Percentiles rank a stretch among this genome's conserved stretches.
These are phyloP conservation scores for Netelia melanura DNA, from an alignment of 2,888 invertebrate genomes.

Conservation along the genomic window DNA sequence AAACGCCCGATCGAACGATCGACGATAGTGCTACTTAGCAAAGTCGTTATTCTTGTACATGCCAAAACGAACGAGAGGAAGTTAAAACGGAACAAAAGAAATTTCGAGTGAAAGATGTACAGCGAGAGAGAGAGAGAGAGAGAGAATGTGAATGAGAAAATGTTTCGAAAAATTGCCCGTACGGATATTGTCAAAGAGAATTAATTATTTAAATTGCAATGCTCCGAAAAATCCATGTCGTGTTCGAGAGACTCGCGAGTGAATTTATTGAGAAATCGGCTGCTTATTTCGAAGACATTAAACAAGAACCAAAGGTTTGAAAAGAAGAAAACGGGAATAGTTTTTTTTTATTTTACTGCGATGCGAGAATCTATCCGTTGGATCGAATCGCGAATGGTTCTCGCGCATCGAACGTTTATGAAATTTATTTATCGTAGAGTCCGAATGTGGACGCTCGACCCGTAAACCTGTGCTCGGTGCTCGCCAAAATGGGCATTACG, in stretches of 20 bases:
- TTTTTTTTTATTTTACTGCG: not conserved
- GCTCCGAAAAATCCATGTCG: too few species aligned
- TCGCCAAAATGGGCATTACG: conserved; percentile 44
- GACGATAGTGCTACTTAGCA: not conserved
- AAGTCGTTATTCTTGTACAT: conserved; percentile 15
- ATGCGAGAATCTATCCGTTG: conserved; percentile 16
- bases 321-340: conserved; percentile 11
- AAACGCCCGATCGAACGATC: conserved; percentile 21
- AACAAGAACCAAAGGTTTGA: conserved; percentile 7
- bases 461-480: conserved; percentile 25
- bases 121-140: not conserved
- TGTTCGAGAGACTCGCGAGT: too few species aligned
- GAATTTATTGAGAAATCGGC: too few species aligned
- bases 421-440: conserved; percentile 25
- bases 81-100: conserved; percentile 5
- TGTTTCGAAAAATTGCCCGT: not conserved
- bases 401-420: conserved; percentile 31
- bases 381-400: conserved; percentile 17
- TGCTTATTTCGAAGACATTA: not conserved
- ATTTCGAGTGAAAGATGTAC: not conserved
- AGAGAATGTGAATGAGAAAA: conserved; percentile 9
- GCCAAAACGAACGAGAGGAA: conserved; percentile 29
- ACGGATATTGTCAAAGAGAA: not conserved
- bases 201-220: not conserved
- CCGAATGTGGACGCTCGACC: conserved; percentile 3